phyloP scores from a whole-genome alignment of 2,888 invertebrate species.

The Parnassius apollo region DNA sequence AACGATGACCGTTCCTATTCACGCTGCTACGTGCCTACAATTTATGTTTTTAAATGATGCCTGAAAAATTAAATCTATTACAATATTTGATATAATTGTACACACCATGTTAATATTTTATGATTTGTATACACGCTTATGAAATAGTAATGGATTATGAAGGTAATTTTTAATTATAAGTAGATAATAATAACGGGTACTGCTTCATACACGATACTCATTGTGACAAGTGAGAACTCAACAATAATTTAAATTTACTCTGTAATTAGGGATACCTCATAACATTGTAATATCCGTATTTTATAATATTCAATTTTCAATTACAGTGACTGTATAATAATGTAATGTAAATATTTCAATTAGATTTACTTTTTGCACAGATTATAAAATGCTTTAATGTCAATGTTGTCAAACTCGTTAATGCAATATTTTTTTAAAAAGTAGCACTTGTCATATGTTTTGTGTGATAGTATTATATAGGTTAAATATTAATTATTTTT shows the following conservation, averaged over 20 bases:
- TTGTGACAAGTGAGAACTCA: background rate
- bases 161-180: background rate
- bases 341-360: constrained; percentile 15
- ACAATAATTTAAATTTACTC: background rate
- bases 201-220: constrained; percentile 1
- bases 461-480: constrained; percentile 59
- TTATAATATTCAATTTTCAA: background rate
- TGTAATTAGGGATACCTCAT: background rate
- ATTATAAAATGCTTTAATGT: constrained; percentile 5
- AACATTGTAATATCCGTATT: constrained; percentile 1
- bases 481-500: constrained; percentile 25
- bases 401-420: constrained; percentile 5
- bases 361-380: constrained; percentile 5
- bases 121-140: constrained; percentile 13
- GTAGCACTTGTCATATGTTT: constrained; percentile 27
- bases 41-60: constrained; percentile 19
- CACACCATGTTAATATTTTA: constrained; percentile 8
- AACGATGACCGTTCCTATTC: constrained; percentile 25
- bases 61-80: constrained; percentile 3
- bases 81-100: background rate
- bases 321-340: constrained; percentile 8
- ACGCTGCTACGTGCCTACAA: constrained; percentile 22
- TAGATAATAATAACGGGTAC: constrained; percentile 1
- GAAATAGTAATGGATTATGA: background rate
- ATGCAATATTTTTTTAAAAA: background rate